These are phyloP conservation scores for Drosophila melanosoma DNA, from an alignment of 2,888 invertebrate species.

Conservation along the genomic window DNA sequence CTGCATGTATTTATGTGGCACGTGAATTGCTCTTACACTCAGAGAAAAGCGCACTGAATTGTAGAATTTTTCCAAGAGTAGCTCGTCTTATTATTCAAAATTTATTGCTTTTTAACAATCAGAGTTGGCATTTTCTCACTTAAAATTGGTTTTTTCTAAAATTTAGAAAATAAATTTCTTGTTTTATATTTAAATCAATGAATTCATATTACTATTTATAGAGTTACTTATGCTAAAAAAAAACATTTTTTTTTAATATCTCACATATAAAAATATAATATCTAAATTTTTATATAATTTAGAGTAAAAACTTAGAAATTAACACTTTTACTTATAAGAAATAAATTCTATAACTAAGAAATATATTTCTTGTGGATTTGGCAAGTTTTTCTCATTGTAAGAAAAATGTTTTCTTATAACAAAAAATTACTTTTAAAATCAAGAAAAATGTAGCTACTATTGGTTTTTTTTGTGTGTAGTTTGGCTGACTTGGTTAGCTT, in stretches of 20 bases:
- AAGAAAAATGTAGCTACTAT: no score
- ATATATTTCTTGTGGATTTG: no score
- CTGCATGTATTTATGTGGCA: constrained; percentile 6
- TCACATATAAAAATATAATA: neutral
- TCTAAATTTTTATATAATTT: neutral
- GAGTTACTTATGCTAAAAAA: neutral
- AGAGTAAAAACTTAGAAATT: no score
- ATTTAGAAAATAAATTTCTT: neutral
- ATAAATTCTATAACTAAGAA: no score
- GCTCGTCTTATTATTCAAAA: neutral
- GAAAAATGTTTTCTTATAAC: no score
- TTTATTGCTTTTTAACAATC: neutral
- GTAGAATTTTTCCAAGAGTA: no score
- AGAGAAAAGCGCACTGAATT: neutral
- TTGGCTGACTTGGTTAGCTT: constrained; percentile 21
- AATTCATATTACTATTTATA: neutral
- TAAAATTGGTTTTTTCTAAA: neutral
- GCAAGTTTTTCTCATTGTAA: no score
- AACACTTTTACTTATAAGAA: no score
- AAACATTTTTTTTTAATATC: neutral
- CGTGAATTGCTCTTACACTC: constrained; percentile 19
- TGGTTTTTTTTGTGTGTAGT: neutral
- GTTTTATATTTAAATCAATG: neutral
- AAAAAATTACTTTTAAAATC: no score
- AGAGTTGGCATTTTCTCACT: neutral